Evolutionary conservation across 2,888 invertebrate species (phyloP), one percentile per base, ranked within the genome.

Genomic region (Mamestra brassicae): DNA sequence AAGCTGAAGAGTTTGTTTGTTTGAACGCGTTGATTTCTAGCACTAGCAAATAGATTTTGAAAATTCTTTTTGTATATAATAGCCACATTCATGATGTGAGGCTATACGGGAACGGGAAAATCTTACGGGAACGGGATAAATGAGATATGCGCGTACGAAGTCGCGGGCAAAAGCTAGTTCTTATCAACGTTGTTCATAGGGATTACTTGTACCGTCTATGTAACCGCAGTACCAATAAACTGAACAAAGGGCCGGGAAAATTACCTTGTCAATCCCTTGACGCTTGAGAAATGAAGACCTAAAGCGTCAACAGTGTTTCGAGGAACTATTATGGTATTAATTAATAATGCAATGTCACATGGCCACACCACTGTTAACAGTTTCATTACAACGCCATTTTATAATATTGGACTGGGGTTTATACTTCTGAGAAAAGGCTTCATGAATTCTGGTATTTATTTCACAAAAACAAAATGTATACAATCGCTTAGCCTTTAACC

Each of bases 181-280:
- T 57, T 36, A 55, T 4, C 17, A 76, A 13, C 54, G 26, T 76
- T 69, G 47, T 69, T 62, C 68, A 69, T 71, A 36, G 72, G 69
- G 34, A 81, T 69, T 69, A 58, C 65, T 81, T 76, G 58, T 50
- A 54, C 66, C 72, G 47, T 62, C 58, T 63, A 8, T n/a, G 45
- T 69, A 47, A 80, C 81, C 77, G n/a, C 81, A 81, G 67, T 45
- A 11, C 50, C 62, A 72, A 80, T 69, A 69, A 81, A 62, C 11
- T n/a, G 58, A 60, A 81, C 72, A 81, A 80, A 72, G 60, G 81
- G 17, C n/a, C 38, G 55, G 45, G 77, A 63, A 81, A 81, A 80
- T 80, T 81, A 81, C 66, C 66, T 77, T 76, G 80, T 80, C 72
- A 81, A 73, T 76, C 65, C 66, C 45, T 76, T 63, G 66, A 60